Base-by-base conservation (phyloP, 2,797 vertebrate genomes). In the Oreortyx pictus region DNA sequence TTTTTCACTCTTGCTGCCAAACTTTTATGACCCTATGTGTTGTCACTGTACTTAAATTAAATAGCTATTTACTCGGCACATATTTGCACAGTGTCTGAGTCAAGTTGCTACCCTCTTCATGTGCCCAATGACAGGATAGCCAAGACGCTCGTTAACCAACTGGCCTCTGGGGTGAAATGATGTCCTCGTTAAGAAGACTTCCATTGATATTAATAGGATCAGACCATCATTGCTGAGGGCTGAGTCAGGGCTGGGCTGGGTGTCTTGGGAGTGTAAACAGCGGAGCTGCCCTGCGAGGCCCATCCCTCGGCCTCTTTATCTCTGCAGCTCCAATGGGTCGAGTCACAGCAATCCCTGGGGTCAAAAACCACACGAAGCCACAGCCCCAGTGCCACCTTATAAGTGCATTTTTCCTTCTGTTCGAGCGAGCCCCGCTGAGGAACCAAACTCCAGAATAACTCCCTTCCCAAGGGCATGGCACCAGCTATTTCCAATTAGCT, bases 101-200 rank as follows among this genome's bases (percentile, higher is more conserved):
- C 74, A 41, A 89, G 82, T 75, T 56, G 43, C 77, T 86, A 3
- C 77, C 64, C 39, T 74, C 60, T 78, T 86, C 62, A 15, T 46
- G 50, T 88, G 86, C 77, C 61, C 41, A 90, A 82, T 90, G 77
- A 92, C 92, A 93, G 91, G 80, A 65, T 9, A 84, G 67, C 67
- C 0, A 1, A 84, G 90, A 77, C 83, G 86, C 74, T 93, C 86
- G 86, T 95, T 93, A 93, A 84, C 73, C 71, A 82, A 88, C 77
- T 90, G 81, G 67, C 74, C 86, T 91, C 89, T 84, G 83, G 86
- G 90, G 68, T 91, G 86, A 88, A 94, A 93, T 96, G 90, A 92
- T 61, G 74, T 64, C 86, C 76, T 74, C 27, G 46, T 88, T 86
- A 90, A 82, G 92, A 72, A 89, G 52, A 60, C 73, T 91, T 77